Base-by-base conservation (phyloP, 1,140 invertebrate species). In the Mactra quadrangularis region DNA sequence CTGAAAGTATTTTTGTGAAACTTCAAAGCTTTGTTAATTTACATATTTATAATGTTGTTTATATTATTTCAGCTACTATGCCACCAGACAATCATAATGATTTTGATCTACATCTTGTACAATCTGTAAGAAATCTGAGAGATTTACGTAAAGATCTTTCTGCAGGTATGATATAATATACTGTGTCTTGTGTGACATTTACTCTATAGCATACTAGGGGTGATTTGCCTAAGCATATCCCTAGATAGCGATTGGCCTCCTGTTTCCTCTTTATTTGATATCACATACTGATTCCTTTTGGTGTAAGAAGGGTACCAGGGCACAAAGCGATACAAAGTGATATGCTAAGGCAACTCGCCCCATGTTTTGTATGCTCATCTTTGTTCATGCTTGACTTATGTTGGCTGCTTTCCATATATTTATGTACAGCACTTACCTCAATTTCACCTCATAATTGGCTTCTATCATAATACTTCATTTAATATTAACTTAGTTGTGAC, bases 81-180 rank as follows among this genome's bases (percentile, higher is more conserved):
- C 91, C 92, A 9, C 91, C 92, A 50, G 89, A 91, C 41, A 87
- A 82, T 47, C 90, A 82, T 71, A 82, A 79, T 33, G 89, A 90
- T 84, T 92, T 89, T 87, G 91, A 93, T 60, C 82, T 91, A 59
- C 91, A 92, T 70, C 85, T 93, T 6, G 87, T 89, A n/a, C 85
- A 90, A 64, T 88, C 89, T 50, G 89, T 93, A 1, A 86, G 86
- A 76, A 91, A 87, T 19, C 83, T 93, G 19, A 88, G 90, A 41
- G 87, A 90, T 76, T 84, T 92, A 45, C 77, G 88, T 29, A 81
- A 87, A 41, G 88, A 91, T 59, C 31, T 91, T 41, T 60, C 84
- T 19, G 82, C 89, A 57, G 89, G 89, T 91, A 76, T n/a, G n/a
- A n/a, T n/a, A n/a, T n/a, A 53, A 70, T 64, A 27, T 33, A 31